Evolutionary conservation across 2,797 vertebrate genomes (phyloP).

Genomic region (Micrastur ruficollis): DNA sequence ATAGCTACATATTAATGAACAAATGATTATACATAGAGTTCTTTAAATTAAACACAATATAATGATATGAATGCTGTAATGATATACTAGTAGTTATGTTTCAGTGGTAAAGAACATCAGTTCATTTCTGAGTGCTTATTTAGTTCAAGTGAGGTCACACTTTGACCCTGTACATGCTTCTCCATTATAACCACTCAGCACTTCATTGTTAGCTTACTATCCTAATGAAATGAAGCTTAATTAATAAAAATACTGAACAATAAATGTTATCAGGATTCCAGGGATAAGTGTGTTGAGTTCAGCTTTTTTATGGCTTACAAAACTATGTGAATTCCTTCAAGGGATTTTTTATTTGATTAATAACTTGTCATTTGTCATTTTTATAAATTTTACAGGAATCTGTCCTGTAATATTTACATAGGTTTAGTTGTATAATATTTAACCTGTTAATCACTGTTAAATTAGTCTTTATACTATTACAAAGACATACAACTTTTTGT

Average conservation of each 20-base stretch:
- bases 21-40: neutral
- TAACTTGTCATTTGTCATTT: neutral
- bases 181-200: neutral
- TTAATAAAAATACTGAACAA: neutral
- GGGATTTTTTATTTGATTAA: neutral
- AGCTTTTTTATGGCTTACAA: neutral
- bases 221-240: neutral
- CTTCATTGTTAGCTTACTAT: neutral
- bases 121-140: neutral
- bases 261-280: neutral
- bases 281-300: neutral
- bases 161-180: neutral
- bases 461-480: neutral
- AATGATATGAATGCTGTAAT: neutral
- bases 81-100: neutral
- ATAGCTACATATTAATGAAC: neutral
- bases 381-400: neutral
- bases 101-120: neutral
- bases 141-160: neutral
- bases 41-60: neutral
- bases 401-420: neutral
- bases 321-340: neutral
- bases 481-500: neutral
- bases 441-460: neutral
- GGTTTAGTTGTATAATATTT: neutral